Base-by-base conservation (phyloP, 2,888 invertebrate species). In the Spialia ferax region DNA sequence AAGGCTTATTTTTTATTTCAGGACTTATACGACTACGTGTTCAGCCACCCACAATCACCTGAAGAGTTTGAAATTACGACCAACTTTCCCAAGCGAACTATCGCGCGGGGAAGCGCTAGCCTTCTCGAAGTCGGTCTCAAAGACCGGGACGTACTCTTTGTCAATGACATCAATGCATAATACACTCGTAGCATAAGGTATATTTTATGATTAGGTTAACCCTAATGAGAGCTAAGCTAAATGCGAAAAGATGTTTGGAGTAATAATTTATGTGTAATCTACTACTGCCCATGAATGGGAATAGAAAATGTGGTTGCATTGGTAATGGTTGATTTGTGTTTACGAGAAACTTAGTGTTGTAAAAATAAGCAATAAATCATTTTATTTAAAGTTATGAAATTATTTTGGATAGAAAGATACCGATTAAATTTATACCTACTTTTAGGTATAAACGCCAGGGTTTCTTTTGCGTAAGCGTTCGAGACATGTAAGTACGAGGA, bases 11-110 rank as follows among this genome's bases (percentile, higher is more conserved):
- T 22, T 22, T 22, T 11, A 22, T 68, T 63, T 35, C 93, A 99
- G 98, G 97, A 97, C 84, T 95, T 99, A 71, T 98, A 98, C 91
- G 97, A 98, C 88, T 99, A 97, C 93, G 97, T 99, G 74, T 99
- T 99, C 92, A 98, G 99, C 83, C 98, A 99, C 91, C 98, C 98
- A 4, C 96, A 96, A 77, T 96, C 99, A 13, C 99, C 99, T 1
- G 95, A 98, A 84, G 96, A 97, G 83, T 99, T 99, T 85, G 98
- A 99, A 94, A 98, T 99, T 73, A 98, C 98, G 59, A 98, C 98
- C 73, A 99, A 99, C 93, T 99, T 98, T 87, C 99, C 99, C 0
- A 97, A 98, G 84, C 96, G 97, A 73, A 95, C 97, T 70, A 93
- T 99, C 64, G 95, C 96, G 4, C 96, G 96, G 55, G 95, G 96